phyloP scores from a whole-genome alignment of 2,888 invertebrate species.

The Chaetoderma sp. region DNA sequence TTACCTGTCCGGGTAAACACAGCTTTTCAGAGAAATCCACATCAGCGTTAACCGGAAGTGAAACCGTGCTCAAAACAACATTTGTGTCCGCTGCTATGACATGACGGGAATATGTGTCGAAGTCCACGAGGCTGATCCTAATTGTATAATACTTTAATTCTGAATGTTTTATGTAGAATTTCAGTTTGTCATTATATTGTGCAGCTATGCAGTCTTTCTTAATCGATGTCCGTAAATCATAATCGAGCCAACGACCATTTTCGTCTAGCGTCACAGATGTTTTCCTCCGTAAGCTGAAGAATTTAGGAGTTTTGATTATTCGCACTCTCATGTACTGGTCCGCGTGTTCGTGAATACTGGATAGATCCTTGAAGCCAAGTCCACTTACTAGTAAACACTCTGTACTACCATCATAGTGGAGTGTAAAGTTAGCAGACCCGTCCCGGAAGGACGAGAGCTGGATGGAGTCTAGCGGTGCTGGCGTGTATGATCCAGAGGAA shows the following conservation, averaged over 20 bases:
- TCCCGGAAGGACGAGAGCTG: not conserved
- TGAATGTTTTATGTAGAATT: conserved; percentile 37
- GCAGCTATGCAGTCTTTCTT: conserved; percentile 46
- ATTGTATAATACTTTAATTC: conserved; percentile 41
- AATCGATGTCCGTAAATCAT: conserved; percentile 56
- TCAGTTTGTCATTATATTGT: conserved; percentile 50
- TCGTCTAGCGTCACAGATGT: no score
- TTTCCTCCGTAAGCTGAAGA: conserved; percentile 22
- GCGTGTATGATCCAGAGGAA: not conserved
- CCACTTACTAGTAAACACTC: conserved; percentile 44
- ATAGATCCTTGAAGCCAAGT: conserved; percentile 44
- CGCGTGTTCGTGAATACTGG: conserved; percentile 38
- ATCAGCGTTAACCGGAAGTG: conserved; percentile 34
- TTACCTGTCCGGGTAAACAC: conserved; percentile 43
- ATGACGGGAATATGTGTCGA: conserved; percentile 55
- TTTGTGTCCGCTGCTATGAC: conserved; percentile 50
- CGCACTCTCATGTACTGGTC: conserved; percentile 55
- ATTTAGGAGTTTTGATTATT: conserved; percentile 43
- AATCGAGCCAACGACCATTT: no score
- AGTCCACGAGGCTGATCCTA: conserved; percentile 52
- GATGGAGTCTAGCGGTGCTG: not conserved
- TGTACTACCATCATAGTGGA: conserved; percentile 44
- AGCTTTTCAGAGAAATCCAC: conserved; percentile 40
- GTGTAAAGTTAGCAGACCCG: conserved; percentile 41
- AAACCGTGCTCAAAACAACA: conserved; percentile 37